Evolutionary conservation across 2,797 vertebrate genomes (phyloP).

Genomic region (Mus spretus): DNA sequence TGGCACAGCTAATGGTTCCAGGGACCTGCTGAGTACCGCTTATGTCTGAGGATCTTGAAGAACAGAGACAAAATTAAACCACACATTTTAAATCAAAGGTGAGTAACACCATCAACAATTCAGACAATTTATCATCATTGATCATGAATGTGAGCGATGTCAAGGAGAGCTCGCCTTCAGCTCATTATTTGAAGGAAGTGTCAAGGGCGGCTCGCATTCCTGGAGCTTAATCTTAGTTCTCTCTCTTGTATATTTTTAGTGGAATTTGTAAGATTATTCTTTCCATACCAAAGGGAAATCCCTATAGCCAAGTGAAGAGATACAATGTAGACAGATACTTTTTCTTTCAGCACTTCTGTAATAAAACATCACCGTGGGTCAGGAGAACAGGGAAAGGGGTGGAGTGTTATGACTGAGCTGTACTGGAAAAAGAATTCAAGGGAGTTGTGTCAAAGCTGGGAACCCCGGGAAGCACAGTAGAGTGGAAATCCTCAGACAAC

Average conservation of each 20-base stretch:
- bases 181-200: constrained; percentile 11
- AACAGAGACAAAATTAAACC: background rate
- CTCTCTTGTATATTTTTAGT: constrained; percentile 48
- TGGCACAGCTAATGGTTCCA: constrained; percentile 21
- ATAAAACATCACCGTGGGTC: background rate
- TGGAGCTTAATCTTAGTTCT: background rate
- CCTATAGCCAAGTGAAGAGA: constrained; percentile 58
- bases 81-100: background rate
- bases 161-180: background rate
- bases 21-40: constrained; percentile 62
- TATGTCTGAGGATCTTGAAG: constrained; percentile 21
- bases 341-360: constrained; percentile 56
- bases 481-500: background rate
- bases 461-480: constrained; percentile 33
- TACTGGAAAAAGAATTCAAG: constrained; percentile 72
- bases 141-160: background rate
- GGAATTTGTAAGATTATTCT: constrained; percentile 74
- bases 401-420: background rate
- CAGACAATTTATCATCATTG: background rate
- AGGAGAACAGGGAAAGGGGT: background rate
- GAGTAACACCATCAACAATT: background rate
- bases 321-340: background rate
- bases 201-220: constrained; percentile 47
- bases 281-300: constrained; percentile 77
- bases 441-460: constrained; percentile 76